Evolutionary conservation across 1,140 invertebrate species (phyloP).

Genomic region (Ceratina japonica): DNA sequence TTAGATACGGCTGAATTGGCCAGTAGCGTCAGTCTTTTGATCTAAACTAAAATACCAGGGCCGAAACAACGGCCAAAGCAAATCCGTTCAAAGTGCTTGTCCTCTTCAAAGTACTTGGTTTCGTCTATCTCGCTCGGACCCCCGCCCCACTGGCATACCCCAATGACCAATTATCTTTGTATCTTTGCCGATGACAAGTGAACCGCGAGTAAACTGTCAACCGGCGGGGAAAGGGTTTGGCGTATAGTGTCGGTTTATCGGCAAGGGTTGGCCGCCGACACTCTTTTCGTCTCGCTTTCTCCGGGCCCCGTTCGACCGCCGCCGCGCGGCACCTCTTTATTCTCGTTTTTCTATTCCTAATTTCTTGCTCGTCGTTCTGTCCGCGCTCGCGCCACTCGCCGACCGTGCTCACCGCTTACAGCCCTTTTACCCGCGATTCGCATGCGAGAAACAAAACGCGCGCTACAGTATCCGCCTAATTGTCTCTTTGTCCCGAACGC

Average conservation of each 20-base stretch:
- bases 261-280: slow-evolving; percentile 46
- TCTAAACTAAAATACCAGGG: slow-evolving; percentile 78
- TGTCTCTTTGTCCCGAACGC: too few relatives aligned
- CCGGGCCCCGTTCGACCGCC: background rate
- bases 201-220: slow-evolving; percentile 75
- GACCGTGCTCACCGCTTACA: background rate
- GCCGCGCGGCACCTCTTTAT: too few relatives aligned
- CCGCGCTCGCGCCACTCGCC: background rate
- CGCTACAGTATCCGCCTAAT: too few relatives aligned
- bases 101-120: slow-evolving; percentile 73
- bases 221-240: slow-evolving; percentile 74
- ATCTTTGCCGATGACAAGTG: slow-evolving; percentile 78
- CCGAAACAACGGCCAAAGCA: slow-evolving; percentile 78
- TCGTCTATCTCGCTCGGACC: slow-evolving; percentile 69
- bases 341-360: slow-evolving; percentile 49
- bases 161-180: slow-evolving; percentile 79
- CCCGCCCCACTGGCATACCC: slow-evolving; percentile 69
- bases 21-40: slow-evolving; percentile 76
- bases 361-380: slow-evolving; percentile 34
- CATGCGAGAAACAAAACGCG: too few relatives aligned
- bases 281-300: slow-evolving; percentile 39
- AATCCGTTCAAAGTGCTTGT: slow-evolving; percentile 76
- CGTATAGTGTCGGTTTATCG: slow-evolving; percentile 63
- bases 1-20: slow-evolving; percentile 78
- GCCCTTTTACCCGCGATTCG: too few relatives aligned